phyloP scores from a whole-genome alignment of 2,113 vertebrate species.

The Pimephales promelas region DNA sequence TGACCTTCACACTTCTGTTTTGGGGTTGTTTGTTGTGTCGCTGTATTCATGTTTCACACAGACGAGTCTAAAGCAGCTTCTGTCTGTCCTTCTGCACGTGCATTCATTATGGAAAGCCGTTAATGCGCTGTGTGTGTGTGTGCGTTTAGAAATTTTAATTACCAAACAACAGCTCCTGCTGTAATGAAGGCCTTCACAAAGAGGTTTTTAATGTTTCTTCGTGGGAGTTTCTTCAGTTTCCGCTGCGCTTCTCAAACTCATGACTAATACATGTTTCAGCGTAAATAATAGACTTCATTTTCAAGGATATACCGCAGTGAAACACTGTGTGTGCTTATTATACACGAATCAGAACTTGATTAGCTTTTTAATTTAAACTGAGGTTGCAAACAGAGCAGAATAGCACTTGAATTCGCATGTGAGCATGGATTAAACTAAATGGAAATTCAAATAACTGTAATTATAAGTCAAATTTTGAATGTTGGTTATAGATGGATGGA shows the following conservation, averaged over 20 bases:
- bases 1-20: not conserved
- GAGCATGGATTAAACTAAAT: not conserved
- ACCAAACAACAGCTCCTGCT: not conserved
- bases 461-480: too few relatives aligned
- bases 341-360: not conserved
- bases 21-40: too few relatives aligned
- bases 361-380: not conserved
- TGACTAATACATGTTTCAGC: not conserved
- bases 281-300: not conserved
- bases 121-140: not conserved
- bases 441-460: not conserved
- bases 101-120: not conserved
- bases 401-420: not conserved
- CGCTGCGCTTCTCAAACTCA: not conserved
- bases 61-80: too few relatives aligned
- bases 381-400: not conserved
- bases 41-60: too few relatives aligned
- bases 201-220: not conserved
- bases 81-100: not conserved
- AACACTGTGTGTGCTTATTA: not conserved
- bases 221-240: not conserved
- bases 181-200: not conserved
- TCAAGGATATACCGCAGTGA: not conserved
- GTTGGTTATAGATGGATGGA: too few relatives aligned
- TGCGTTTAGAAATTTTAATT: not conserved